Evolutionary conservation across 30 jellyfish, hydroid and myxozoan species (phyloP).

Genomic region (Catostylus mosaicus): DNA sequence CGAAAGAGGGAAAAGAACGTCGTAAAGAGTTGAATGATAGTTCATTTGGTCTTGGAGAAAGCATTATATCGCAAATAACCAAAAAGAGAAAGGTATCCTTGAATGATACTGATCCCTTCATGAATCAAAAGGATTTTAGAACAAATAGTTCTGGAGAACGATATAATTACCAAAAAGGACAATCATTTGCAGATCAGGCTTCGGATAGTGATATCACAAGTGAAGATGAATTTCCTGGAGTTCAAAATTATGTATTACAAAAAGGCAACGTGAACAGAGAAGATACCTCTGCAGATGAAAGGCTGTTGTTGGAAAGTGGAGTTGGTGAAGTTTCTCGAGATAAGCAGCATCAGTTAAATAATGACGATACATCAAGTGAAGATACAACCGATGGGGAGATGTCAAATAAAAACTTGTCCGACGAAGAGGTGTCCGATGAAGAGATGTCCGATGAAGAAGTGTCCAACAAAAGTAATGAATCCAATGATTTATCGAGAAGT

Average conservation of each 20-base stretch:
- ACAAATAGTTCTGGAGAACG: neutral
- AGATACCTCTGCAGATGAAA: neutral
- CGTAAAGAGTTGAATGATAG: neutral
- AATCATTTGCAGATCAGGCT: neutral
- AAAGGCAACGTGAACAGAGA: neutral
- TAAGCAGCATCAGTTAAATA: neutral
- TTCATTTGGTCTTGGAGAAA: slow-evolving; percentile 1
- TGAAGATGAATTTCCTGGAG: neutral
- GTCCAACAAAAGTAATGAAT: neutral
- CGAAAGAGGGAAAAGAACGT: neutral
- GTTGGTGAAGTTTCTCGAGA: neutral
- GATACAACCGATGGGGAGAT: neutral
- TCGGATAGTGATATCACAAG: neutral
- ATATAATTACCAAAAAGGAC: neutral
- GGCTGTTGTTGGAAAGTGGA: neutral
- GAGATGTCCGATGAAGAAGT: neutral
- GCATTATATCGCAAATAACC: slow-evolving; percentile 29
- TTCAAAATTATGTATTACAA: neutral
- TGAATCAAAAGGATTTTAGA: neutral
- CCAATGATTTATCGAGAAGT: neutral
- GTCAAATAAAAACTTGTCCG: no score
- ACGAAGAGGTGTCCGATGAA: no score
- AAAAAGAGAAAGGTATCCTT: neutral
- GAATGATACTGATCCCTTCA: neutral
- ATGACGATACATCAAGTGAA: neutral